phyloP scores from a whole-genome alignment of 2,888 invertebrate species.

The Phyllotreta cruciferae region DNA sequence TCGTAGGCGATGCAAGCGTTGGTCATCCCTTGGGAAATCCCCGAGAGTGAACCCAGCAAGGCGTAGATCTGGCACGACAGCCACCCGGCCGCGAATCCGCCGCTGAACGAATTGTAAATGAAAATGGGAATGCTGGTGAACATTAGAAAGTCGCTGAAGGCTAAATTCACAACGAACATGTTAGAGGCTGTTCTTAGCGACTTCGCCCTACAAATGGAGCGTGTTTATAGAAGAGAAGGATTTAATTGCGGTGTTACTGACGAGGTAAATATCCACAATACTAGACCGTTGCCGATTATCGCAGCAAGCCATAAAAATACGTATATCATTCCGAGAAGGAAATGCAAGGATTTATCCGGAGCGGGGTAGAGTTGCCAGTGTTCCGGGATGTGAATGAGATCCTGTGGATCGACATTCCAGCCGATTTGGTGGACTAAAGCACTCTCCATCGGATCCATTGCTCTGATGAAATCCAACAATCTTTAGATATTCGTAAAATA shows the following conservation, averaged over 20 bases:
- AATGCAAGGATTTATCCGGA: constrained; percentile 82
- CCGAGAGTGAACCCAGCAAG: constrained; percentile 79
- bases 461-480: constrained; percentile 15
- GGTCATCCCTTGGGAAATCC: constrained; percentile 80
- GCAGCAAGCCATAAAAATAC: constrained; percentile 73
- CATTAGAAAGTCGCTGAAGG: constrained; percentile 85
- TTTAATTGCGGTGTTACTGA: constrained; percentile 57
- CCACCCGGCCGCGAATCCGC: constrained; percentile 78
- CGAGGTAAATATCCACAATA: constrained; percentile 84
- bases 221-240: background rate
- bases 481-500: background rate
- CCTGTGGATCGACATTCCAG: constrained; percentile 79
- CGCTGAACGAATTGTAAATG: constrained; percentile 82
- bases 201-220: constrained; percentile 66
- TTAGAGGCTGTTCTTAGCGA: constrained; percentile 81
- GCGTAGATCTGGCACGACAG: constrained; percentile 80
- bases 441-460: constrained; percentile 27
- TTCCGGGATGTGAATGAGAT: constrained; percentile 77
- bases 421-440: constrained; percentile 61
- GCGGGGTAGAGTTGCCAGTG: constrained; percentile 84
- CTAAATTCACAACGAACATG: constrained; percentile 82
- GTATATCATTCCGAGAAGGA: constrained; percentile 79
- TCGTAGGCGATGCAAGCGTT: constrained; percentile 90
- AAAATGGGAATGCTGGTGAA: constrained; percentile 86
- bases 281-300: constrained; percentile 81